Evolutionary conservation across 2,888 invertebrate species (phyloP), one percentile per base, ranked within the genome.

Genomic region (Drosophila mimica): DNA sequence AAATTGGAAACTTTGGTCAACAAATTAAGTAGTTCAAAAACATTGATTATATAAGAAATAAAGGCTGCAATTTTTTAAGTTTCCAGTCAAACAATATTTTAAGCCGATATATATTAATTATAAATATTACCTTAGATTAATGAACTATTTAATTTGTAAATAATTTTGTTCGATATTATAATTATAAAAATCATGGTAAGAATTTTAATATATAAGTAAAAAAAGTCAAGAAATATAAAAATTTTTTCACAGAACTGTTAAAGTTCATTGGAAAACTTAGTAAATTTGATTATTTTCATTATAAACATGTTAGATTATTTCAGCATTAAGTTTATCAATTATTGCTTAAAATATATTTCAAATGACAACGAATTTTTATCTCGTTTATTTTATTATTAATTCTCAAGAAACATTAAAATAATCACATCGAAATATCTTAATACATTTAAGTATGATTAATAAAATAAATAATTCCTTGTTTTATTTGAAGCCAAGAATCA

Each of bases 401-500:
- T 43, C 13, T 43, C 13, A 43, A 20, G 13, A 20, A 43, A 13
- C 1, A 13, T 43, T 43, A 20, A 43, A 20, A 13, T n/a, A 43
- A 1, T 6, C 13, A 43, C 20, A 20, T 15, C 20, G 9, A 43
- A 13, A 20, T 13, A 43, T 13, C 15, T 7, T 15, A 15, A 0
- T 25, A 8, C 2, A 9, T 9, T n/a, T 40, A 17, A n/a, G 4
- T 17, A 17, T 28, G 15, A 9, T 56, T 51, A 17, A n/a, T n/a
- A n/a, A 33, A 33, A 34, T 15, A 4, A 3, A 33, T 15, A 34
- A 28, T 8, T 28, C 15, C 15, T 20, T 33, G 13, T 9, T 25
- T 8, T 17, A 28, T 51, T 67, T 67, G 66, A 76, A 43, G 56
- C 70, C 61, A 68, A 76, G 69, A 51, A 76, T 66, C 65, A 81